Base-by-base conservation (phyloP, 1,140 invertebrate genomes). In the Magallana gigas region DNA sequence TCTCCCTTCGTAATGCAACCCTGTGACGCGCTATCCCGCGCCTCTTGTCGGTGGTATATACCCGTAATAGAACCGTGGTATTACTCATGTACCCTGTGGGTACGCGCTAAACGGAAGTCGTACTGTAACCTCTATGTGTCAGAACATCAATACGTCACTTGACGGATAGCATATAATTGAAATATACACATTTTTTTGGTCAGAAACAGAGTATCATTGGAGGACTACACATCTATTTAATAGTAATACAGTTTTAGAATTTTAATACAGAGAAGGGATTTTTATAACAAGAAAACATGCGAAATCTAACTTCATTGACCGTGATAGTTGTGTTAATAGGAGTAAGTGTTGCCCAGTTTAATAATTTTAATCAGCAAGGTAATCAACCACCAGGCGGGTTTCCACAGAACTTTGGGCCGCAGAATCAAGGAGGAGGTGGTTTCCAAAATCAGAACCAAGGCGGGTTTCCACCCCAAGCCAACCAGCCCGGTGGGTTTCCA, bases 401-500 rank as follows among this genome's bases (percentile, higher is more conserved):
- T 57, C 81, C 81, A 14, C 68, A 76, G 36, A 76, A 76, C 36
- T 76, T 76, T 76, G 68, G 68, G 29, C 48, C n/a, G 36, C 68
- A 36, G 23, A 57, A 83, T 57, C 81, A 83, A 57, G 80, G 29
- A 18, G 85, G 81, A 14, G 76, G 81, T 12, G 76, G 81, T 12
- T 87, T 87, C 57, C 85, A 59, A 36, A 57, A 57, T 83, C 80
- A 58, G n/a, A 80, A 12, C 60, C 71, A 80, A 5, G 68, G 68
- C 12, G 68, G 57, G 11, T 83, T 83, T 57, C 56, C 81, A 1
- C 56, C 56, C 11, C 14, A 56, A 11, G 81, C 36, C 2, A 9
- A 57, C 7, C 81, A 83, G 57, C 81, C 81, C 16, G 81, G 81
- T 57, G 81, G 56, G 8, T 87, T 87, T 83, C 86, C 57, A 57